Evolutionary conservation across 2,888 invertebrate species (phyloP), one percentile per base, ranked within the genome.

Genomic region (Conistra vaccinii): DNA sequence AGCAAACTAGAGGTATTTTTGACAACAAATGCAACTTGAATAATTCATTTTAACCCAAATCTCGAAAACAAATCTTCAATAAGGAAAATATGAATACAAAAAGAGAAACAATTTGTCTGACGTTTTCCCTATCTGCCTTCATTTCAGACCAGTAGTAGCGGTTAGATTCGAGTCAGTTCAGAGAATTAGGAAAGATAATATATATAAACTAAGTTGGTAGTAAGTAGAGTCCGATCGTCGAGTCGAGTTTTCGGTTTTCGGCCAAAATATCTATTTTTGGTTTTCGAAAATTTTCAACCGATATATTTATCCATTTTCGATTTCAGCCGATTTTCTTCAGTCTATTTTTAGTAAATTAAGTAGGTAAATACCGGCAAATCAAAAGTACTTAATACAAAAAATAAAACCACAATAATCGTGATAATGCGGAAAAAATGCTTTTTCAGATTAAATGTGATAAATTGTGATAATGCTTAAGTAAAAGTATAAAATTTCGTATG

Each of bases 41-140:
- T 20, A 42, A 45, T 72, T 57, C 6, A 72, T 32, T 53, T 65
- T 17, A 53, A 76, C 26, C 23, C 32, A 26, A 42, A n/a, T n/a
- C n/a, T n/a, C n/a, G n/a, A n/a, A 20, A 55, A 48, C 35, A 69
- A 78, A 69, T 26, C 39, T 29, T 23, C 26, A 32, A 26, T 51
- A 78, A 70, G 58, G 71, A 78, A 78, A 75, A 76, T 23, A 32
- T 17, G 9, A 42, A 58, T 51, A n/a, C 1, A 10, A 67, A 51
- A 57, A 32, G 26, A 10, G 17, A 75, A 77, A 68, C 9, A 78
- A 78, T 42, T 60, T 70, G 17, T 17, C 2, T 14, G 35, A 32
- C 9, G 12, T 69, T 75, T 78, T 78, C 70, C 58, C 42, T 71
- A 51, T 70, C 23, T 51, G 1, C 2, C 9, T 32, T 58, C 14